Conservation (phyloP, 2,797 vertebrate genomes). For the Parauchenoglanis punctatus region DNA sequence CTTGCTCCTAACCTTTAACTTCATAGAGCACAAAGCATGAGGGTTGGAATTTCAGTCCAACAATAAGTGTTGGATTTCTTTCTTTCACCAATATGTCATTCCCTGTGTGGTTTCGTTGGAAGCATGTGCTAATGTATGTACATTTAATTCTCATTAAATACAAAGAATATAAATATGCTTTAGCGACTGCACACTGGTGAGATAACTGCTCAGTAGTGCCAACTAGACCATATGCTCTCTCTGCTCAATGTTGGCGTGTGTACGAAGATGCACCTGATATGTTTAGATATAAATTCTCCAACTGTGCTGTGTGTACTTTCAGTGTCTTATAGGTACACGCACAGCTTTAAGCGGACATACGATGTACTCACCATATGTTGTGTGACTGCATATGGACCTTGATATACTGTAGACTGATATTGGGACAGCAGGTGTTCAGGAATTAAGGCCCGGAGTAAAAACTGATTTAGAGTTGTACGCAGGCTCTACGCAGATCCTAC, state of each 20-base stretch:
- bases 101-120: neutral
- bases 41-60: constrained; percentile 3
- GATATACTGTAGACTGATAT: neutral
- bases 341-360: neutral
- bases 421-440: neutral
- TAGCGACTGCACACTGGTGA: neutral
- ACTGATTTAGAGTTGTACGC: too few relatives aligned
- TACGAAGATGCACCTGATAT: neutral
- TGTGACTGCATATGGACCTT: constrained; percentile 1
- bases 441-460: neutral
- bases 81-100: neutral
- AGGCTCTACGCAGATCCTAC: too few relatives aligned
- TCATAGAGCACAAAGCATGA: neutral
- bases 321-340: neutral
- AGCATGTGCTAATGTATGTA: constrained; percentile 1
- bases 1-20: neutral
- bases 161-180: neutral
- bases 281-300: constrained; percentile 5
- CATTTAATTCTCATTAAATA: neutral
- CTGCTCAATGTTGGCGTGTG: neutral
- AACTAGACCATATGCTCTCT: constrained; percentile 30
- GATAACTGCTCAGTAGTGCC: neutral
- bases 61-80: neutral
- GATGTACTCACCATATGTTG: constrained; percentile 25
- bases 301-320: neutral